These are phyloP conservation scores for Troides helena DNA, from an alignment of 2,888 invertebrate genomes.

Conservation along the genomic window DNA sequence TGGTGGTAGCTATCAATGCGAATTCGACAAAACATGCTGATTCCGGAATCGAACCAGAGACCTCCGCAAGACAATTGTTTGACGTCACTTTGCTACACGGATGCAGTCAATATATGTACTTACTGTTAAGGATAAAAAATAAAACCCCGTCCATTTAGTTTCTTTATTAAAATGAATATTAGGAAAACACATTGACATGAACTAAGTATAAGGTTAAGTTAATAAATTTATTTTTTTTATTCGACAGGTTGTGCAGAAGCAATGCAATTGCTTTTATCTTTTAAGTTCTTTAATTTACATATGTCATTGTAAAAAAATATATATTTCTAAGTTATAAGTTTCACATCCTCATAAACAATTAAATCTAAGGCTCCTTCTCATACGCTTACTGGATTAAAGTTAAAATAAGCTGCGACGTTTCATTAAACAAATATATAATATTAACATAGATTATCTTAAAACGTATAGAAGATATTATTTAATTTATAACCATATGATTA, in stretches of 20 bases:
- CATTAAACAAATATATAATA: slow-evolving; percentile 55
- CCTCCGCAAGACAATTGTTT: too few relatives aligned
- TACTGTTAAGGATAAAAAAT: slow-evolving; percentile 30
- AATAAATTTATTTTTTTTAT: slow-evolving; percentile 41
- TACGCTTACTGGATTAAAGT: slow-evolving; percentile 41
- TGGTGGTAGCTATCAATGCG: too few relatives aligned
- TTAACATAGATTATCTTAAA: slow-evolving; percentile 21
- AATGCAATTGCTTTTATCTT: slow-evolving; percentile 64
- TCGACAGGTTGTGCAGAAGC: slow-evolving; percentile 67
- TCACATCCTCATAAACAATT: slow-evolving; percentile 13
- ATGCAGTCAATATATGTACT: too few relatives aligned
- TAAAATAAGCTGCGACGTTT: slow-evolving; percentile 56
- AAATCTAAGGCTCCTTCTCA: slow-evolving; percentile 26
- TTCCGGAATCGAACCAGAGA: too few relatives aligned
- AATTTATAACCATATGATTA: slow-evolving; percentile 49
- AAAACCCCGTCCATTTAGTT: slow-evolving; percentile 52
- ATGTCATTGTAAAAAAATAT: slow-evolving; percentile 37
- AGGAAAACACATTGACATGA: slow-evolving; percentile 33
- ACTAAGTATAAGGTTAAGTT: slow-evolving; percentile 22
- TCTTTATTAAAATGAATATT: slow-evolving; percentile 29
- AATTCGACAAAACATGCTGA: too few relatives aligned
- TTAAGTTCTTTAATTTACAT: slow-evolving; percentile 31
- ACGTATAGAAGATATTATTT: slow-evolving; percentile 29
- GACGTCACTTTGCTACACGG: too few relatives aligned
- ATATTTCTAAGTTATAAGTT: slow-evolving; percentile 15